Evolutionary conservation across 1,140 invertebrate species (phyloP), one percentile per base, ranked within the genome.

Genomic region (Tetragnatha versicolor): DNA sequence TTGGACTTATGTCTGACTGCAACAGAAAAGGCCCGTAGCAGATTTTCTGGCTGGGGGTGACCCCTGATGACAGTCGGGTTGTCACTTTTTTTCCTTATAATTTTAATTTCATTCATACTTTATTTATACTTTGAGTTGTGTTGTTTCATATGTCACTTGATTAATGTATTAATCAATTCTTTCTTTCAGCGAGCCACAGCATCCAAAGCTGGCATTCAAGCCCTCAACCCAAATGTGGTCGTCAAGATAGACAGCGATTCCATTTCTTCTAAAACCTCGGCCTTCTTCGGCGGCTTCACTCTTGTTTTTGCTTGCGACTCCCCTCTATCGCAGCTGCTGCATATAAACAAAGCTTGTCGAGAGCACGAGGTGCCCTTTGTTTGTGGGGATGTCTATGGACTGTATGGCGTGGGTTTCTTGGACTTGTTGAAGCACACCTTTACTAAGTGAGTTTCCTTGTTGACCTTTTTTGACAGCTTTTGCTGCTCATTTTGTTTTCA

Each of bases 161-260:
- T n/a, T n/a, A n/a, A n/a, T n/a, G n/a, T n/a, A n/a, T n/a, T 33
- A 10, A 61, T 61, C 7, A 45, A 31, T 17, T 37, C 37, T 84
- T 83, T 82, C 79, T 88, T 88, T 75, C 82, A 95, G 93, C 90
- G 94, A 84, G 96, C 96, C 5, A 90, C 92, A 87, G 91, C 91
- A 35, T 96, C 95, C 0, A 82, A 93, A 45, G 84, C 88, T 70
- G 88, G 92, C 82, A 92, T 93, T 0, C 91, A 93, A 84, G 90
- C 91, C 53, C 88, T 98, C 55, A 99, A 99, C 86, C 94, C 95
- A 0, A 94, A 98, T 91, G 97, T 99, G 0, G 88, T 93, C 78
- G 90, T 99, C 7, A 88, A 86, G 1, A 89, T 91, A 17, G 93
- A 96, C 83, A 89, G 88, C 0, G 85, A 86, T 0, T 89, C 90